Percentiles rank a stretch among this genome's conserved stretches.
Evolutionary conservation across 1,140 invertebrate species (phyloP).

Genomic region (Cryptotermes secundus): DNA sequence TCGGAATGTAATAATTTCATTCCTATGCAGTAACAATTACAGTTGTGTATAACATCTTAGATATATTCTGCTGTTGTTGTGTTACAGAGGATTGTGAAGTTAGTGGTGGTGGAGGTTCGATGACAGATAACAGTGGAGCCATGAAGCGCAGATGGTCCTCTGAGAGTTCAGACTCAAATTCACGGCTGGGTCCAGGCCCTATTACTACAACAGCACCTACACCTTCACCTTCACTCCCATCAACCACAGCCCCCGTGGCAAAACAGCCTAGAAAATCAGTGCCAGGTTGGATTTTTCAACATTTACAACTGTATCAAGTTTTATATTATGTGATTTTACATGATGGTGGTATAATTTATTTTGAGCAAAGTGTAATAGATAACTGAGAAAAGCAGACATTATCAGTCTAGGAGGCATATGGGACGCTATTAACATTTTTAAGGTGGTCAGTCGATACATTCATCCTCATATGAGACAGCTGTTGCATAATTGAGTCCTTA

Average conservation of each 20-base stretch:
- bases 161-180: slow-evolving; percentile 34
- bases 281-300: slow-evolving; percentile 43
- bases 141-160: slow-evolving; percentile 36
- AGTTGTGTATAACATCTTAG: not conserved
- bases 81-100: slow-evolving; percentile 27
- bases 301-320: no score
- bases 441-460: no score
- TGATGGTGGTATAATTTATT: no score
- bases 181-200: slow-evolving; percentile 25
- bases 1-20: no score
- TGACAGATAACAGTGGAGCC: slow-evolving; percentile 23
- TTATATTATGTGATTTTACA: no score
- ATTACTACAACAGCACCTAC: slow-evolving; percentile 35
- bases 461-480: no score
- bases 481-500: no score
- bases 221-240: not conserved
- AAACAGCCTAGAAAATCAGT: slow-evolving; percentile 53
- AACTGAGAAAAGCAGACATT: no score
- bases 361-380: no score
- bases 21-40: no score
- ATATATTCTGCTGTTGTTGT: not conserved
- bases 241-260: slow-evolving; percentile 24
- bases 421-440: no score
- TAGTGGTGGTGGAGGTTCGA: slow-evolving; percentile 17
- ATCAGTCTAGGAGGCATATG: no score